Percentiles rank a stretch among this genome's conserved stretches.
Conservation (phyloP, 2,888 invertebrate species). For the Temnothorax ravouxi region DNA sequence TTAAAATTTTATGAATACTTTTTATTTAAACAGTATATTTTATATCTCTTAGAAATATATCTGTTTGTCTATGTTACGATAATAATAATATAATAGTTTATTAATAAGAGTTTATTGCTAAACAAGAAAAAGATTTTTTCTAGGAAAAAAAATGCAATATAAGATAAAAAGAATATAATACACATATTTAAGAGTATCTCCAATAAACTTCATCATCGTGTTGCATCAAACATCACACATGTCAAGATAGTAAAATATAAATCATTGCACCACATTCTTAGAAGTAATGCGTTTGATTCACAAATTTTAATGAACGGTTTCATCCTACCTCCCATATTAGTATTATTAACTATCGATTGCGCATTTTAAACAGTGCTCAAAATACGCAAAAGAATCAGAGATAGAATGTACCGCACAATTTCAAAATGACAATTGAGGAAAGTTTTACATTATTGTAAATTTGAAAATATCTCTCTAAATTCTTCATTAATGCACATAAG, state of each 20-base stretch:
- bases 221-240: neutral
- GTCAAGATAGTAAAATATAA: neutral
- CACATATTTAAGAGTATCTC: conserved; percentile 4
- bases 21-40: neutral
- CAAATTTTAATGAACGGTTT: conserved; percentile 8
- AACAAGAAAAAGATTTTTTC: neutral
- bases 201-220: neutral
- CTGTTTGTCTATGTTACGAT: neutral
- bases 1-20: neutral
- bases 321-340: neutral
- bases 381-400: neutral
- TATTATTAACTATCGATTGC: conserved; percentile 17
- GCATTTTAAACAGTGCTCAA: neutral
- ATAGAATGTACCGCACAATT: too few species aligned
- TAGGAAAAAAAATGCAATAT: neutral
- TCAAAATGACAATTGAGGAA: neutral
- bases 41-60: neutral
- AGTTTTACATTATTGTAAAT: neutral
- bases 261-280: neutral
- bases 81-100: neutral
- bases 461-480: neutral
- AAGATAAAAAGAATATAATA: neutral
- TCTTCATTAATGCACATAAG: neutral
- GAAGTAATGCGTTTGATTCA: conserved; percentile 7
- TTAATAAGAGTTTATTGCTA: neutral